A percentile compares a stretch with the other conserved stretches of the same genome.
Conservation (phyloP, 2,888 invertebrate genomes). For the Andrena trimmerana region DNA sequence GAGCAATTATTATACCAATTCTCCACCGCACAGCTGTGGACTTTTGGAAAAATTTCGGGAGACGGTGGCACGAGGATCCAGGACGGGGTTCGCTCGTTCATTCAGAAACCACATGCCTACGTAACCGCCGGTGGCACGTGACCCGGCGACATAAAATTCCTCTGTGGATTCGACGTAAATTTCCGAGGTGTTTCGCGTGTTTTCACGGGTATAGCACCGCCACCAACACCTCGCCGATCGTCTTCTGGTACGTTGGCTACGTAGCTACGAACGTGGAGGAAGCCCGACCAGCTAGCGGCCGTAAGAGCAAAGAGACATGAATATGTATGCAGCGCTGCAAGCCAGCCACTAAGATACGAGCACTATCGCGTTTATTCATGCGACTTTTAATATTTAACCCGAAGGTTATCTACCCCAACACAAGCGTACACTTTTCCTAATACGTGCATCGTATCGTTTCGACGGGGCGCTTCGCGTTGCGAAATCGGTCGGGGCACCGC, state of each 20-base stretch:
- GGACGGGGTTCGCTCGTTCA: not conserved
- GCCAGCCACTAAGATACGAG: conserved; percentile 76
- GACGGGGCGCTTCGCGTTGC: conserved; percentile 11
- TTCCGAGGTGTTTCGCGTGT: conserved; percentile 64
- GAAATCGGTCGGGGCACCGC: not conserved
- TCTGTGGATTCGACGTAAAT: conserved; percentile 64
- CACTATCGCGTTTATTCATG: conserved; percentile 80
- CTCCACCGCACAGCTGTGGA: conserved; percentile 41
- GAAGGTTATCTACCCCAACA: conserved; percentile 75
- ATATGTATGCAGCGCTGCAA: conserved; percentile 75
- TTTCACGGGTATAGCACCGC: conserved; percentile 54
- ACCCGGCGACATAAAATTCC: conserved; percentile 56
- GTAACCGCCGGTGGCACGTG: conserved; percentile 49
- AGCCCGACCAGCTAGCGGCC: conserved; percentile 44
- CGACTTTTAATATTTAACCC: conserved; percentile 82
- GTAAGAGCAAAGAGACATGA: conserved; percentile 73
- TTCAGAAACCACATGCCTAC: not conserved
- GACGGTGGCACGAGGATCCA: not conserved
- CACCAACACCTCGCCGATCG: conserved; percentile 58
- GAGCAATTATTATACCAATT: conserved; percentile 21
- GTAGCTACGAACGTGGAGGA: conserved; percentile 44
- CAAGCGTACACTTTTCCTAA: conserved; percentile 73
- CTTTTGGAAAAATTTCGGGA: conserved; percentile 43
- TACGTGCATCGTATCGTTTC: conserved; percentile 31
- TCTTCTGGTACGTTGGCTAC: conserved; percentile 42